These are phyloP conservation scores for Gavialis gangeticus DNA, from an alignment of 2,113 vertebrate genomes.

Conservation along the genomic window DNA sequence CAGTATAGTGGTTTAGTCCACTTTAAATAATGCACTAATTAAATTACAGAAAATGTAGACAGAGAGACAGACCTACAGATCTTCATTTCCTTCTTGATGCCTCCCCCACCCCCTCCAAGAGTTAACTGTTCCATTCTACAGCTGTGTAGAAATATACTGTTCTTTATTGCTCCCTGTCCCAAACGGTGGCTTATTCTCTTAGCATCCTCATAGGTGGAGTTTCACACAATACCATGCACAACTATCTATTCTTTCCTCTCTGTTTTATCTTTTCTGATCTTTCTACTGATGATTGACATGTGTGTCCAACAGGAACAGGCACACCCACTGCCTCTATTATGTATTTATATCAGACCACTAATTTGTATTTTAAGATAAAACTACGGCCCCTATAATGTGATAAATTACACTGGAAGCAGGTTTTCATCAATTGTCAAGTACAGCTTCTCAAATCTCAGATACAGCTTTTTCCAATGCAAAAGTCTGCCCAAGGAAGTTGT, in stretches of 20 bases:
- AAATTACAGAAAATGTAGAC: neutral
- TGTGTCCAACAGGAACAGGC: too few relatives aligned
- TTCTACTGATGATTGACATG: neutral
- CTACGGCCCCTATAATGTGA: neutral
- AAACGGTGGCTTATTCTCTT: neutral
- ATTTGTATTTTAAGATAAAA: neutral
- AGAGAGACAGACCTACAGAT: neutral
- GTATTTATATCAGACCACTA: neutral
- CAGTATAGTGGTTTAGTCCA: neutral
- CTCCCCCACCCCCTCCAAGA: neutral
- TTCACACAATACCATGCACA: neutral
- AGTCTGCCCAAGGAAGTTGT: too few relatives aligned
- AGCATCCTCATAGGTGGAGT: fast-evolving
- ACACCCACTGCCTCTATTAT: too few relatives aligned
- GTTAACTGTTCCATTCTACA: neutral
- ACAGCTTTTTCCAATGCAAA: too few relatives aligned
- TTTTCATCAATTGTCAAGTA: too few relatives aligned
- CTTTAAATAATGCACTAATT: neutral
- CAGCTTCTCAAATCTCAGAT: too few relatives aligned
- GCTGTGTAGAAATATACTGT: fast-evolving
- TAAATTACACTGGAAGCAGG: too few relatives aligned
- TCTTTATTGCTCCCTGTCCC: neutral
- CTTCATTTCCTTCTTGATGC: neutral
- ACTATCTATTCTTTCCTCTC: neutral
- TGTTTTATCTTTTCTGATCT: neutral